These are phyloP conservation scores for Nomada fabriciana DNA, from an alignment of 2,888 invertebrate species.

Conservation along the genomic window DNA sequence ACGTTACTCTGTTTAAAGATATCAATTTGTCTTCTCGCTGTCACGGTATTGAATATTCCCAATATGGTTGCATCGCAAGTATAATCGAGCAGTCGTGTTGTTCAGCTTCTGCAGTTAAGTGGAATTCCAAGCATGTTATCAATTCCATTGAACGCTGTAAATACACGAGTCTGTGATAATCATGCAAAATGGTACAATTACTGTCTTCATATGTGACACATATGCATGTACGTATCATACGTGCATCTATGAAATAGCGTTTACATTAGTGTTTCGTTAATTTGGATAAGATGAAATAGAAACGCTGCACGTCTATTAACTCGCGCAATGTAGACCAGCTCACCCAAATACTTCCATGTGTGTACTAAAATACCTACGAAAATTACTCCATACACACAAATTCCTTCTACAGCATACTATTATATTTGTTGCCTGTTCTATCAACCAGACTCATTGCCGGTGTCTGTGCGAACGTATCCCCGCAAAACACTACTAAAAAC, in stretches of 20 bases:
- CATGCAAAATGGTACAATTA: neutral
- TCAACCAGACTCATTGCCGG: too few species aligned
- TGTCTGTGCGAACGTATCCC: too few species aligned
- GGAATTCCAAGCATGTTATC: neutral
- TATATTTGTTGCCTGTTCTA: too few species aligned
- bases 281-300: neutral
- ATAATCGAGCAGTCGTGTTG: neutral
- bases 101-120: neutral
- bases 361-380: too few species aligned
- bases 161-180: neutral
- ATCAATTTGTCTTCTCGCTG: neutral
- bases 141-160: neutral
- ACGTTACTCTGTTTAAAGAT: neutral
- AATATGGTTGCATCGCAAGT: neutral
- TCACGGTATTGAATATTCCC: neutral
- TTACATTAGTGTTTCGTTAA: neutral
- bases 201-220: neutral
- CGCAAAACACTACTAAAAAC: too few species aligned
- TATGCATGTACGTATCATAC: neutral
- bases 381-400: too few species aligned
- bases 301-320: too few species aligned
- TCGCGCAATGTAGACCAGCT: too few species aligned
- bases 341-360: too few species aligned
- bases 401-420: too few species aligned
- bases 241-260: neutral